phyloP scores from a whole-genome alignment of 2,113 vertebrate genomes.

The Sceloporus tristichus region DNA sequence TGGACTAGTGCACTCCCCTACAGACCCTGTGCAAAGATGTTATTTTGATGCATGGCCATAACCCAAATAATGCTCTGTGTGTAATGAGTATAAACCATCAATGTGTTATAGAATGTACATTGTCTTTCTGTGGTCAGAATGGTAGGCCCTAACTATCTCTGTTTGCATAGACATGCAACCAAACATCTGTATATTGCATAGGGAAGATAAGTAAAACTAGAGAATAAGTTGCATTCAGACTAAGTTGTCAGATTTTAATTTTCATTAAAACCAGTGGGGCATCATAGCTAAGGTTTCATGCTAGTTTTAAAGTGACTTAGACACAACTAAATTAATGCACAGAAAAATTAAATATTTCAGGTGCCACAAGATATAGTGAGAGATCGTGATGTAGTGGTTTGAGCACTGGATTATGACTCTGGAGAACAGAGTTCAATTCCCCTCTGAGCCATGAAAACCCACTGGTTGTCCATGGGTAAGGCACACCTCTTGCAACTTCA shows the following conservation, averaged over 20 bases:
- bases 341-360: neutral
- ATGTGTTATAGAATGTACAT: neutral
- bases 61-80: neutral
- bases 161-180: neutral
- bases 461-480: too few species aligned
- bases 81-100: neutral
- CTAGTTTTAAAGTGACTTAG: neutral
- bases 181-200: too few species aligned
- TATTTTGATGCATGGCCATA: neutral
- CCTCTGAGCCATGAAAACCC: too few species aligned
- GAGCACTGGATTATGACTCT: too few species aligned
- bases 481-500: too few species aligned
- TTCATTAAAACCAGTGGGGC: neutral
- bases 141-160: neutral
- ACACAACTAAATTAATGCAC: neutral
- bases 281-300: neutral
- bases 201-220: neutral
- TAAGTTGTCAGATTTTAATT: neutral
- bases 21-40: neutral
- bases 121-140: neutral
- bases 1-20: neutral
- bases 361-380: neutral
- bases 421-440: too few species aligned
- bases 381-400: too few species aligned
- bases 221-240: neutral